These are phyloP conservation scores for Diceros bicornis DNA, from an alignment of 2,797 vertebrate species.

Conservation along the genomic window DNA sequence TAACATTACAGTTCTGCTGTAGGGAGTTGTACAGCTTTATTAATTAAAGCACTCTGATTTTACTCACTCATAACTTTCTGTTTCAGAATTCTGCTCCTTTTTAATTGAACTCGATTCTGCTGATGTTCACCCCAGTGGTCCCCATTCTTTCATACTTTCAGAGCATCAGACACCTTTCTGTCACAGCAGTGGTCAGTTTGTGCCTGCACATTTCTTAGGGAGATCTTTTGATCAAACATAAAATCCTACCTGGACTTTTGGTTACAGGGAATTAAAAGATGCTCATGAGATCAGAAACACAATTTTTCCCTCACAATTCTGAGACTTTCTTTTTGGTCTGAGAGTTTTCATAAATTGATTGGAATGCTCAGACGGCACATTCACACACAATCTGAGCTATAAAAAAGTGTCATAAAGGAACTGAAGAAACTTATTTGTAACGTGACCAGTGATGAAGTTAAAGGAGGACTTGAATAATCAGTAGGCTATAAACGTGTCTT, in stretches of 20 bases:
- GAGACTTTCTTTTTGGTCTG: not conserved
- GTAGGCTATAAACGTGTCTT: not conserved
- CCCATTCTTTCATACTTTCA: not conserved
- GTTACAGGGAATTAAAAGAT: not conserved
- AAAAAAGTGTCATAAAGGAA: not conserved
- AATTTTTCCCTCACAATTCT: not conserved
- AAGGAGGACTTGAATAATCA: not conserved
- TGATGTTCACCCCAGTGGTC: not conserved
- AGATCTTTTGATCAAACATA: not conserved
- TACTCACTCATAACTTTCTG: not conserved
- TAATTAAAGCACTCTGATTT: slow-evolving; percentile 52
- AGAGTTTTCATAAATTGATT: not conserved
- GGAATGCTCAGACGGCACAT: not conserved
- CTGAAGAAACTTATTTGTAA: not conserved
- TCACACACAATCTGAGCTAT: not conserved
- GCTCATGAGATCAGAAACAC: not conserved
- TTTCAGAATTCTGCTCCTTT: not conserved
- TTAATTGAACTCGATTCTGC: not conserved
- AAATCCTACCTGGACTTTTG: not conserved
- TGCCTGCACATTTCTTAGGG: not conserved
- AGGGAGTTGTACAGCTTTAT: not conserved
- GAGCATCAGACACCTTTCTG: not conserved
- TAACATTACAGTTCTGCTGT: not conserved
- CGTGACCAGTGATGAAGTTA: not conserved
- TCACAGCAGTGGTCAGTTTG: not conserved